These are phyloP conservation scores for Rostratula benghalensis DNA, from an alignment of 2,113 vertebrate genomes.

Conservation along the genomic window DNA sequence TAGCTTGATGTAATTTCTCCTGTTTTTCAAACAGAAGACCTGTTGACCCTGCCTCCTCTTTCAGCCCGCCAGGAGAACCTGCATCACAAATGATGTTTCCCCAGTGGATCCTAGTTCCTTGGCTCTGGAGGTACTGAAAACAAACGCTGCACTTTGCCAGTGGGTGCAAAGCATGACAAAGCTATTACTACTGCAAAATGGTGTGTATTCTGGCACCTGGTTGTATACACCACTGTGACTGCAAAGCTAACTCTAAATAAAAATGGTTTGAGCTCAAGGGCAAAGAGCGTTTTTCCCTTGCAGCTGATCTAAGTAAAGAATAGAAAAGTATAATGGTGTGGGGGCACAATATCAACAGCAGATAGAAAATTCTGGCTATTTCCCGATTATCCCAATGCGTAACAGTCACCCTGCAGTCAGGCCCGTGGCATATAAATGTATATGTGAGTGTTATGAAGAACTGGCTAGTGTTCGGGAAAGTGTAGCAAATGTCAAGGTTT, in stretches of 20 bases:
- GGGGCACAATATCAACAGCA: accelerated
- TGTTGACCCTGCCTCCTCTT: neutral
- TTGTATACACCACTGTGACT: neutral
- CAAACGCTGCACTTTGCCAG: accelerated
- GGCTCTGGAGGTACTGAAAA: neutral
- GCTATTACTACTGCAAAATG: neutral
- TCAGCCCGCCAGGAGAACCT: neutral
- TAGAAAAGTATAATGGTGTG: neutral
- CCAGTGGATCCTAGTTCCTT: neutral
- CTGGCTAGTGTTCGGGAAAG: no score
- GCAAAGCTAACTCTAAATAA: neutral
- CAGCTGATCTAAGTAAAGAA: neutral
- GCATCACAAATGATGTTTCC: accelerated
- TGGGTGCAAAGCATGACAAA: neutral
- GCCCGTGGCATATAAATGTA: neutral
- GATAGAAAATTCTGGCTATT: neutral
- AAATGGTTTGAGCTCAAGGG: neutral
- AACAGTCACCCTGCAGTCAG: neutral
- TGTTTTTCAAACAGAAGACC: neutral
- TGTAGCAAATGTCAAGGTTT: neutral
- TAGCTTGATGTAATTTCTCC: neutral
- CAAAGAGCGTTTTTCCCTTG: neutral
- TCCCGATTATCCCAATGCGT: neutral
- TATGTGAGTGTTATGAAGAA: neutral
- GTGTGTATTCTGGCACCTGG: neutral